phyloP scores from a whole-genome alignment of 1,140 invertebrate species.

The Gryllus bimaculatus region DNA sequence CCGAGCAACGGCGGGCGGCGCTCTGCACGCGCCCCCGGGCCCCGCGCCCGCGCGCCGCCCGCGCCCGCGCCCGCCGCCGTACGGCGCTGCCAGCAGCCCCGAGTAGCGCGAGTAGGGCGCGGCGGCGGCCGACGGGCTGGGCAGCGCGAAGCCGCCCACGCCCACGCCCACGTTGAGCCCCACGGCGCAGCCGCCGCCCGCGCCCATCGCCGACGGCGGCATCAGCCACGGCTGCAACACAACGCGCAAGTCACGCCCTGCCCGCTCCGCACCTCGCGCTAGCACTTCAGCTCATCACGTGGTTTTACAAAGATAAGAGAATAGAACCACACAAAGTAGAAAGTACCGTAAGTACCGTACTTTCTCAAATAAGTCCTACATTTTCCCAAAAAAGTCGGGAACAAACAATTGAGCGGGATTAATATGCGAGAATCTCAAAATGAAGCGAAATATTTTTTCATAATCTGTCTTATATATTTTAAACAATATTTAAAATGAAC shows the following conservation, averaged over 20 bases:
- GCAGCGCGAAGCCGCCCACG: conserved; percentile 33
- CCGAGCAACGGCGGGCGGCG: conserved; percentile 31
- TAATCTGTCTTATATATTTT: no score
- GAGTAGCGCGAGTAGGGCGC: conserved; percentile 26
- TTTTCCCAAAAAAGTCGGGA: no score
- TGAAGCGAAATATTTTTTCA: no score
- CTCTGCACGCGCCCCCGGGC: conserved; percentile 14
- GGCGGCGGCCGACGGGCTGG: conserved; percentile 21
- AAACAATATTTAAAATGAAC: no score
- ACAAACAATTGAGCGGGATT: no score
- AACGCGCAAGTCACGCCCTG: conserved; percentile 1
- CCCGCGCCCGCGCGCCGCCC: conserved; percentile 19
- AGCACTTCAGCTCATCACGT: background rate
- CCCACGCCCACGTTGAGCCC: conserved; percentile 30
- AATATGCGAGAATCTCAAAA: no score
- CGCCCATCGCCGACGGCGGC: conserved; percentile 15
- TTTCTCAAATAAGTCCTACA: no score
- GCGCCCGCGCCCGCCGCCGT: conserved; percentile 28
- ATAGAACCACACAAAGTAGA: no score
- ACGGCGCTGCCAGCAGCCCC: conserved; percentile 22
- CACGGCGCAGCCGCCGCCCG: conserved; percentile 16
- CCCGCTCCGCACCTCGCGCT: no score
- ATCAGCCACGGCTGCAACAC: conserved; percentile 23
- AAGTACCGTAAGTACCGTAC: no score
- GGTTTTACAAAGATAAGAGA: no score